Evolutionary conservation across 2,113 vertebrate genomes (phyloP).

Genomic region (Clarias macrocephalus): DNA sequence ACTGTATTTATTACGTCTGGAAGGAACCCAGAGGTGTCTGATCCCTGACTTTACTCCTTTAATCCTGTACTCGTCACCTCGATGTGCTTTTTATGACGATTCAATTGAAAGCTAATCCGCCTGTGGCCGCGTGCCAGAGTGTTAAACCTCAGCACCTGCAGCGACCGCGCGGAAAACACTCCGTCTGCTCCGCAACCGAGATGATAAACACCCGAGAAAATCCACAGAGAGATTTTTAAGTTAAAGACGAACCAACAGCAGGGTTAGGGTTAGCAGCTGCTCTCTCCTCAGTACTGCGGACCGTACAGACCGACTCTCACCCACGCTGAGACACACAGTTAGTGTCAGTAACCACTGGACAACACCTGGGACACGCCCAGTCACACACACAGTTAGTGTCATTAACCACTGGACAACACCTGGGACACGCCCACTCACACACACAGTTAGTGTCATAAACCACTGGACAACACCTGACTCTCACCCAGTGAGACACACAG

Average conservation of each 20-base stretch:
- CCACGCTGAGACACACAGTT: no score
- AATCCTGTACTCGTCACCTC: not conserved
- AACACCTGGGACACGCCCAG: fast-evolving
- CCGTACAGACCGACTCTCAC: no score
- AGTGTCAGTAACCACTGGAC: fast-evolving
- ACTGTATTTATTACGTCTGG: not conserved
- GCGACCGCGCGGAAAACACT: not conserved
- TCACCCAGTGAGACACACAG: no score
- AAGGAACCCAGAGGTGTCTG: not conserved
- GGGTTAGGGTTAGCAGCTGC: no score
- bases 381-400: no score
- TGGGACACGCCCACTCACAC: no score
- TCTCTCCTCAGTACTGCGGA: no score
- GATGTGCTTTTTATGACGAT: not conserved
- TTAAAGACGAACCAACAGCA: not conserved
- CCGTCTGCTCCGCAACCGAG: not conserved
- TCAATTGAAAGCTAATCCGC: not conserved
- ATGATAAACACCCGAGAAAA: not conserved
- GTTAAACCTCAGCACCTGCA: not conserved
- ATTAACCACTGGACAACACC: no score
- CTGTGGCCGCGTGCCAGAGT: not conserved
- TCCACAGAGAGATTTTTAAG: no score
- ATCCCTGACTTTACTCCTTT: not conserved
- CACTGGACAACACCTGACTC: no score
- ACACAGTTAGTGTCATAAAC: no score